Conservation (phyloP, 2,113 vertebrate genomes). For the Rhinogobius similis region DNA sequence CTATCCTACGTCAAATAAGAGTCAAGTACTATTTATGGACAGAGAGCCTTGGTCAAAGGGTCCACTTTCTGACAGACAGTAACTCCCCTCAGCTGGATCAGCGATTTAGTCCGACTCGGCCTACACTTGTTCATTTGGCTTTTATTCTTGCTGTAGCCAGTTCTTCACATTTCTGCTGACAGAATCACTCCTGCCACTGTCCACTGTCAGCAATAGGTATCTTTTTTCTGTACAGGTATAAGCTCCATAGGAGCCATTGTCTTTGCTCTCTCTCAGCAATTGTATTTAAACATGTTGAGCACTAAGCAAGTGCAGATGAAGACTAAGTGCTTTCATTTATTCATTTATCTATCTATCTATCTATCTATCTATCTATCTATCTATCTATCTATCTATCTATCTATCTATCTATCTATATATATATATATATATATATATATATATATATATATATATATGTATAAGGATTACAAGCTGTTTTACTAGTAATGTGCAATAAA, state of each 20-base stretch:
- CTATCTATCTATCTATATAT: no score
- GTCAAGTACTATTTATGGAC: conserved; percentile 58
- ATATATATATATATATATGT: no score
- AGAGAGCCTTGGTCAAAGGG: conserved; percentile 52
- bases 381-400: no score
- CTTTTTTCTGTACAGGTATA: conserved; percentile 45
- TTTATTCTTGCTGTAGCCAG: conserved; percentile 10
- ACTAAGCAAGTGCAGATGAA: not conserved
- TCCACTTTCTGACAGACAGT: conserved; percentile 56
- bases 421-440: no score
- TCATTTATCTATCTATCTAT: no score
- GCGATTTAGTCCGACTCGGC: conserved; percentile 47
- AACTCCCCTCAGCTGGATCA: conserved; percentile 61
- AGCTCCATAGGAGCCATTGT: conserved; percentile 22
- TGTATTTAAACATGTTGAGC: not conserved
- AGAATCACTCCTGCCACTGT: conserved; percentile 43
- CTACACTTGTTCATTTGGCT: conserved; percentile 47
- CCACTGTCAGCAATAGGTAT: conserved; percentile 39
- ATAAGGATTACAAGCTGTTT: no score
- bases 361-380: no score
- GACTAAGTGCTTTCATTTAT: no score
- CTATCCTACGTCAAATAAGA: conserved; percentile 47
- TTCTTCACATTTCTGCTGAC: conserved; percentile 52
- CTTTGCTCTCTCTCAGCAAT: conserved; percentile 28
- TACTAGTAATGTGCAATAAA: no score